Evolutionary conservation across 2,113 vertebrate species (phyloP).

Genomic region (Holacanthus passer): DNA sequence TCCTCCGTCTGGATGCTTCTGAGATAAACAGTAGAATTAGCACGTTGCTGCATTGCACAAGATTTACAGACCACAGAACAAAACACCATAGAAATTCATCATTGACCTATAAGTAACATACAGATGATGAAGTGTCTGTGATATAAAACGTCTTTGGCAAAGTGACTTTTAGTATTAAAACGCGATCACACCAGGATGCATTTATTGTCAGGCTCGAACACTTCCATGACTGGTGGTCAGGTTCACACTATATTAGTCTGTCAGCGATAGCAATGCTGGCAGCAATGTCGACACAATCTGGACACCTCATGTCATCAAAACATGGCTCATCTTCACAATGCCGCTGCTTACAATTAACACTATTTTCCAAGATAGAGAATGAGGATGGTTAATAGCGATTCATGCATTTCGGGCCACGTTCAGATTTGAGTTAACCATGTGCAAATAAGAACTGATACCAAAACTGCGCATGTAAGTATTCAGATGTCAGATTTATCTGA

Average conservation of each 20-base stretch:
- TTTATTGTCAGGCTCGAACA: slow-evolving; percentile 14
- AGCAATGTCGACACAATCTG: slow-evolving; percentile 44
- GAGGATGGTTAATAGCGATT: slow-evolving; percentile 2
- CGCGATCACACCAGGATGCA: slow-evolving; percentile 15
- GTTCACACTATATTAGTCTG: slow-evolving; percentile 41
- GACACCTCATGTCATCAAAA: slow-evolving; percentile 47
- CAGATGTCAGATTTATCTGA: background rate
- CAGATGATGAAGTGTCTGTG: too few species aligned
- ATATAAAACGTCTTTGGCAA: background rate
- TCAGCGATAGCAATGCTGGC: slow-evolving; percentile 40
- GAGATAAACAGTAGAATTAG: slow-evolving; percentile 25
- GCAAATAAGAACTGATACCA: background rate
- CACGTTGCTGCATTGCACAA: background rate
- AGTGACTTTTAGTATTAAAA: slow-evolving; percentile 7
- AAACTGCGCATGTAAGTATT: background rate
- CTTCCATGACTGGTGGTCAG: slow-evolving; percentile 30
- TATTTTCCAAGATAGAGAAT: background rate
- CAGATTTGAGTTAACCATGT: slow-evolving; percentile 14
- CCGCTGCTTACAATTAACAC: background rate
- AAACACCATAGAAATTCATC: background rate
- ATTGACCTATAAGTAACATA: background rate
- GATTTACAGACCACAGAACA: background rate
- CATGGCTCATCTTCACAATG: slow-evolving; percentile 33
- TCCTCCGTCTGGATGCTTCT: slow-evolving; percentile 13
- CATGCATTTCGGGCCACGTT: background rate